Base-by-base conservation (phyloP, 2,797 vertebrate genomes). In the Chromis chromis region DNA sequence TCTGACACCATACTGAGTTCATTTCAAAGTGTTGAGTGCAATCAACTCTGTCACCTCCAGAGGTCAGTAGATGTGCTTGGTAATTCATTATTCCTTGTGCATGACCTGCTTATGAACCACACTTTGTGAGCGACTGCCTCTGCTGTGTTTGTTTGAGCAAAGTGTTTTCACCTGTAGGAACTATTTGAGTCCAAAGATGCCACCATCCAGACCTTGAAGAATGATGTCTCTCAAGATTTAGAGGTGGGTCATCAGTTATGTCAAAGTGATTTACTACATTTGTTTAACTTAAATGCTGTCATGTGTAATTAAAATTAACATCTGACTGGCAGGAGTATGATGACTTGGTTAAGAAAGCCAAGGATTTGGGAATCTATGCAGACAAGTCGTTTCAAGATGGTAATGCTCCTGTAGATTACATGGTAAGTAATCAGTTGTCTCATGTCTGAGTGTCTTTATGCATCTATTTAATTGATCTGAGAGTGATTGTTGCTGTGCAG, bases 311-410 rank as follows among this genome's bases (percentile, higher is more conserved):
- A 28, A 61, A 13, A 14, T 65, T 17, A 39, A 25, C 28, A 1
- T 25, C 9, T 67, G 65, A 67, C 44, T 4, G n/a, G 40, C 39
- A 66, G 64, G 64, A 55, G 8, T 33, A 50, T 24, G 14, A 39
- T 19, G 2, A 24, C 14, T 24, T 36, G 13, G 14, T 39, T 7
- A 19, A 24, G 21, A 36, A 24, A 27, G 17, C 17, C 4, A 12
- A 31, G 17, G 24, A 24, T 28, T 16, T 21, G 13, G 36, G n/a
- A 12, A 9, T 28, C 36, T 65, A 19, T 55, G 19, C 16, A n/a
- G 7, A 55, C 24, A 28, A 42, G 25, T 21, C 11, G 33, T 33
- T 28, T 17, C 25, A 24, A 27, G 1, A 1, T 17, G 17, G 16
- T 40, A 6, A 8, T 4, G 13, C 19, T 39, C 49, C 33, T 1